Percentiles rank a stretch among this genome's conserved stretches.
phyloP scores from a whole-genome alignment of 2,113 vertebrate genomes.

The Siniperca chuatsi region DNA sequence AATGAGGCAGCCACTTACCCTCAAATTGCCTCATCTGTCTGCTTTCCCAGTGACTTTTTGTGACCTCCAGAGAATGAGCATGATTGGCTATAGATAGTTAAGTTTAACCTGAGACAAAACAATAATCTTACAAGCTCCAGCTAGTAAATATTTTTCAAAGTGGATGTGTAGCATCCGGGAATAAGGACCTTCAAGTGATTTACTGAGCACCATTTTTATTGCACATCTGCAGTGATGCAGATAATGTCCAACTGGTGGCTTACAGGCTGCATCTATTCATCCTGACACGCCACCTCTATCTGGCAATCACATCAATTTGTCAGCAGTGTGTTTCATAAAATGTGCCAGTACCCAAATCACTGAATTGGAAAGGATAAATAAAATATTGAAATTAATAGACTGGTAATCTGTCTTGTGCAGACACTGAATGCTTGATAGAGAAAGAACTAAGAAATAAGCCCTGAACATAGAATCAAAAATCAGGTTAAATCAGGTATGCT shows the following conservation, averaged over 20 bases:
- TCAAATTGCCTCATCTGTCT: background rate
- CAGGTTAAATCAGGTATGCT: background rate
- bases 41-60: background rate
- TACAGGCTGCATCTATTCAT: constrained; percentile 31
- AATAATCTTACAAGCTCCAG: background rate
- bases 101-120: background rate
- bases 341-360: background rate
- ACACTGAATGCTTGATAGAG: background rate
- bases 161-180: background rate
- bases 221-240: constrained; percentile 57
- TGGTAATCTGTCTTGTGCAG: background rate
- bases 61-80: background rate
- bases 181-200: constrained; percentile 47
- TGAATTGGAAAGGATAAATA: constrained; percentile 6
- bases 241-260: constrained; percentile 48
- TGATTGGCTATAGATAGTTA: background rate
- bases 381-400: background rate
- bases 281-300: constrained; percentile 18
- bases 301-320: constrained; percentile 15
- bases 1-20: no score
- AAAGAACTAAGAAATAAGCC: background rate
- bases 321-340: background rate
- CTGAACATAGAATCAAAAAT: background rate
- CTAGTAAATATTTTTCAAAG: constrained; percentile 24
- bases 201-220: constrained; percentile 41